phyloP scores from a whole-genome alignment of 1,140 invertebrate genomes.

The Saccostrea cuccullata region DNA sequence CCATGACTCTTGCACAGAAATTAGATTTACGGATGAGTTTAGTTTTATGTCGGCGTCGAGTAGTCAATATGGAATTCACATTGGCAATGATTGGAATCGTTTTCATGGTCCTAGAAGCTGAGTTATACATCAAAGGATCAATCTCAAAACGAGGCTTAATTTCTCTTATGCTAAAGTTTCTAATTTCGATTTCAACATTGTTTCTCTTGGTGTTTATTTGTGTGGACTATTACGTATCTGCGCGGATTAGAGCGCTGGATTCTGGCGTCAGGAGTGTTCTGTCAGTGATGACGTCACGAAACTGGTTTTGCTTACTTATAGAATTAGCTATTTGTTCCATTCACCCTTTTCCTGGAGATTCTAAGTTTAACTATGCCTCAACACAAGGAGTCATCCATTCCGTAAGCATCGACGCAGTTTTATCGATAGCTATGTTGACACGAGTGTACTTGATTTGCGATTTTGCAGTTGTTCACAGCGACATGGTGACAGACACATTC shows the following conservation, averaged over 20 bases:
- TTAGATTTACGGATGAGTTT: not conserved
- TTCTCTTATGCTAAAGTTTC: slow-evolving; percentile 23
- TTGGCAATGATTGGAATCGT: slow-evolving; percentile 44
- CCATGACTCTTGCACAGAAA: slow-evolving; percentile 5
- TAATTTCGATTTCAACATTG: slow-evolving; percentile 25
- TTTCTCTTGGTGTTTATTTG: slow-evolving; percentile 26
- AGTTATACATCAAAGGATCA: slow-evolving; percentile 32
- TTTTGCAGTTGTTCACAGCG: slow-evolving; percentile 63
- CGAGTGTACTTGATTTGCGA: slow-evolving; percentile 62
- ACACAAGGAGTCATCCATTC: not conserved
- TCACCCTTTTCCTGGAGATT: slow-evolving; percentile 39
- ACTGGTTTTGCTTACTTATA: slow-evolving; percentile 23
- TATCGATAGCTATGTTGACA: slow-evolving; percentile 63
- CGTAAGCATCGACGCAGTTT: slow-evolving; percentile 60
- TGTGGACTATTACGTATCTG: slow-evolving; percentile 10
- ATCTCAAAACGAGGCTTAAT: not conserved
- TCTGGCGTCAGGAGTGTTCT: not conserved
- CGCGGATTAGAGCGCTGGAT: slow-evolving; percentile 26
- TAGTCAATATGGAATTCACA: slow-evolving; percentile 48
- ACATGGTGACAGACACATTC: slow-evolving; percentile 63
- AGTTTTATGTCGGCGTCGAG: not conserved
- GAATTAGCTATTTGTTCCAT: slow-evolving; percentile 28
- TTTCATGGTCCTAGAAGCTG: slow-evolving; percentile 50
- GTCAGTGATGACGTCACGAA: slow-evolving; percentile 21
- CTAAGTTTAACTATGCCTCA: not conserved